phyloP scores from a whole-genome alignment of 2,797 vertebrate species.

The Chaetophractus vellerosus region DNA sequence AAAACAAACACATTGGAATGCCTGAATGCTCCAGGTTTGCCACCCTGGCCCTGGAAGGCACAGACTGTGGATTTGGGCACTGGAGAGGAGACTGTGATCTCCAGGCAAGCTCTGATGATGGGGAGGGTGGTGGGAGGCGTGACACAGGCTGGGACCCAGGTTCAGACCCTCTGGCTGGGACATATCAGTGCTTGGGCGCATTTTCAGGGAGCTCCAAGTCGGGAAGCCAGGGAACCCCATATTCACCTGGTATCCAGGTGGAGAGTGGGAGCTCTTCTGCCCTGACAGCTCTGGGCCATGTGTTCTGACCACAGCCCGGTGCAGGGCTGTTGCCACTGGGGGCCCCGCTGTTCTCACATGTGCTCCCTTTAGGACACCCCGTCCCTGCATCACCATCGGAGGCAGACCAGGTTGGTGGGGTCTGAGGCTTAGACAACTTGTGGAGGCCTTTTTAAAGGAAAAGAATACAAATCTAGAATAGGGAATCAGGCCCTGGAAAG shows the following conservation, averaged over 20 bases:
- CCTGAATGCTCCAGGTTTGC: fast-evolving
- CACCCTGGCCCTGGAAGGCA: neutral
- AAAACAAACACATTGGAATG: neutral
- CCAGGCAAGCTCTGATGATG: neutral
- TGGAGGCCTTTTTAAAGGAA: neutral
- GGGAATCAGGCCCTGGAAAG: neutral
- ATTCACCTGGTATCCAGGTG: neutral
- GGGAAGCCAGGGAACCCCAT: neutral
- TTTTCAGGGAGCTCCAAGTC: neutral
- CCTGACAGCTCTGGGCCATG: neutral
- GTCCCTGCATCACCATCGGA: neutral
- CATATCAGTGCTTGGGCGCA: neutral
- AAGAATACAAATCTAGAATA: neutral
- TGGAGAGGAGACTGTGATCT: neutral
- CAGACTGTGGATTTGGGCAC: neutral
- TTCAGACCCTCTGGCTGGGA: neutral
- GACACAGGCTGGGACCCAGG: neutral
- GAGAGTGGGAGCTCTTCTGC: neutral
- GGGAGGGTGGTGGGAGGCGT: fast-evolving
- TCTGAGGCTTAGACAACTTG: neutral
- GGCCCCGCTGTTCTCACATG: fast-evolving
- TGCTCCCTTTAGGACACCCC: neutral
- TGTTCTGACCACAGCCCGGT: neutral
- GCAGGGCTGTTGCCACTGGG: too few relatives aligned
- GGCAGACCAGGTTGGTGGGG: neutral